These are phyloP conservation scores for Ivindomyrus marchei DNA, from an alignment of 2,113 vertebrate genomes.

Conservation along the genomic window DNA sequence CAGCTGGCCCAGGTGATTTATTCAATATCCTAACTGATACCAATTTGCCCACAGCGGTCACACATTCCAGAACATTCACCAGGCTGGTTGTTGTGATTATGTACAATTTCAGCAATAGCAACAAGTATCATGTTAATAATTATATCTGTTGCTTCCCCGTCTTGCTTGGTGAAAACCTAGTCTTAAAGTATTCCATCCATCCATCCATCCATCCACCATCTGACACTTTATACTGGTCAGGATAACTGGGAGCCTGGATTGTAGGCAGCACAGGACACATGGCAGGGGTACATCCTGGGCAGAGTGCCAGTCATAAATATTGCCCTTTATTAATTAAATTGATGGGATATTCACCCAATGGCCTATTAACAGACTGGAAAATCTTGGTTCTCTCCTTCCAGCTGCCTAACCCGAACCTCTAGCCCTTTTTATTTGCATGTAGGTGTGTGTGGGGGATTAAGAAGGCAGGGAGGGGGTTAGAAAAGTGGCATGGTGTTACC, in stretches of 20 bases:
- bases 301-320: not conserved
- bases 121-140: constrained; percentile 23
- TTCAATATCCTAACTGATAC: constrained; percentile 32
- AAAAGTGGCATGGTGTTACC: not conserved
- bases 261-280: not conserved
- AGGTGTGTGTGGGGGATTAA: constrained; percentile 11
- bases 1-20: constrained; percentile 54
- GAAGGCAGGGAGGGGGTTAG: constrained; percentile 4
- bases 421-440: constrained; percentile 31
- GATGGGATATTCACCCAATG: not conserved
- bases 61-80: constrained; percentile 54
- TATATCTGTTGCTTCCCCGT: not conserved
- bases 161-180: not conserved
- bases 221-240: not conserved
- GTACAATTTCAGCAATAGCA: constrained; percentile 35
- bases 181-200: not conserved
- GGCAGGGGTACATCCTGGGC: not conserved
- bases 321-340: not conserved
- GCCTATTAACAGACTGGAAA: not conserved
- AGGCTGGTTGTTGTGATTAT: not conserved
- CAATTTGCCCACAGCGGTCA: constrained; percentile 34
- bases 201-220: not conserved
- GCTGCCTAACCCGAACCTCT: constrained; percentile 28
- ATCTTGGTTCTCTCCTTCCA: not conserved
- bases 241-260: not conserved